phyloP scores from a whole-genome alignment of 1,140 invertebrate genomes.

The Diabrotica undecimpunctata region DNA sequence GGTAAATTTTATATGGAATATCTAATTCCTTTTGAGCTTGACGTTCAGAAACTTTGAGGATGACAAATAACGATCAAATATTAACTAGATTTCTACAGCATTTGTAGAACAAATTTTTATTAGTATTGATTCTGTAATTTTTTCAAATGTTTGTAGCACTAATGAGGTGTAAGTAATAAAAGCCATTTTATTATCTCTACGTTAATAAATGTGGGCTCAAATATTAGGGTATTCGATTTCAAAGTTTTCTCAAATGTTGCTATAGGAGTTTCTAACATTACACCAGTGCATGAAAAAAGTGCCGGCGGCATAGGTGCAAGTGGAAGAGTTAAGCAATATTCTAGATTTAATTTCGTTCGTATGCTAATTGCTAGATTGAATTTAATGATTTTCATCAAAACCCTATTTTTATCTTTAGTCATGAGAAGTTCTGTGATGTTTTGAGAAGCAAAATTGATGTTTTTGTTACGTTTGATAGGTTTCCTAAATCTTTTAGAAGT shows the following conservation, averaged over 20 bases:
- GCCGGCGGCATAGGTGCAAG: conserved; percentile 38
- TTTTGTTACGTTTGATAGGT: conserved; percentile 37
- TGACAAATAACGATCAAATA: conserved; percentile 12
- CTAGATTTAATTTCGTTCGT: conserved; percentile 35
- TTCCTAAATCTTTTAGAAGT: conserved; percentile 35
- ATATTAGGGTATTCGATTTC: conserved; percentile 22
- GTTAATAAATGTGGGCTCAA: no score
- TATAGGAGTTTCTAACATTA: conserved; percentile 36
- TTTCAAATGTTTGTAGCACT: conserved; percentile 7
- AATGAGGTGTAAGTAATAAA: no score
- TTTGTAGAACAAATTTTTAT: background rate
- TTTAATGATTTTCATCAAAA: conserved; percentile 39
- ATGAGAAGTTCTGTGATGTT: conserved; percentile 19
- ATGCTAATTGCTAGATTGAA: conserved; percentile 38
- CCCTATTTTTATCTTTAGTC: conserved; percentile 24
- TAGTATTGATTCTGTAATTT: background rate
- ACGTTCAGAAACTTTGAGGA: background rate
- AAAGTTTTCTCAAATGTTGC: conserved; percentile 29
- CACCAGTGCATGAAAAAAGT: conserved; percentile 33
- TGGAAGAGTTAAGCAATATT: conserved; percentile 34
- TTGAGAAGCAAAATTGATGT: conserved; percentile 35
- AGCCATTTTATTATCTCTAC: no score
- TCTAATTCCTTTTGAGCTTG: conserved; percentile 8
- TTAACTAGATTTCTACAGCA: background rate
- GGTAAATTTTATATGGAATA: conserved; percentile 7